Percentiles rank a stretch among this genome's conserved stretches.
Conservation (phyloP, 2,797 vertebrate genomes). For the Alosa sapidissima region DNA sequence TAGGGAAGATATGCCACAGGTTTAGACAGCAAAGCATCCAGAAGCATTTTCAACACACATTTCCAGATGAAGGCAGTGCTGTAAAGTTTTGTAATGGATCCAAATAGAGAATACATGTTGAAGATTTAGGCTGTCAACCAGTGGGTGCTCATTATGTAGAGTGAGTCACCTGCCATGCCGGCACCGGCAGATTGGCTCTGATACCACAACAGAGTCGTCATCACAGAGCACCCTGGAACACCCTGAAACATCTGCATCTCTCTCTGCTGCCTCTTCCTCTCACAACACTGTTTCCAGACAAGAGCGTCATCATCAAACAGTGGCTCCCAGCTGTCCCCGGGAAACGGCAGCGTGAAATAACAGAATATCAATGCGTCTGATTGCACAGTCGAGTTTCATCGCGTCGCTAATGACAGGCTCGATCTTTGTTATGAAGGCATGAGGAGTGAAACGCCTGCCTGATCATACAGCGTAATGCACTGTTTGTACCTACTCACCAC, state of each 20-base stretch:
- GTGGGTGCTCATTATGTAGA: background rate
- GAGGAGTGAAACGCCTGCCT: conserved; percentile 38
- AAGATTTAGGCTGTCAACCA: background rate
- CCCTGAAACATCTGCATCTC: background rate
- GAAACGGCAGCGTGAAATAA: background rate
- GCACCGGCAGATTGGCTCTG: background rate
- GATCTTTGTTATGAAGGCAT: conserved; percentile 30
- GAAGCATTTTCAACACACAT: background rate
- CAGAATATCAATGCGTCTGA: conserved; percentile 8
- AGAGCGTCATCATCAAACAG: background rate
- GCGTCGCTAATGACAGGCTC: background rate
- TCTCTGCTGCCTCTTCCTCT: background rate
- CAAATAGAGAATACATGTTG: background rate
- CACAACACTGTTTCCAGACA: background rate
- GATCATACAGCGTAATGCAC: conserved; percentile 38
- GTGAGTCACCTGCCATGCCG: background rate
- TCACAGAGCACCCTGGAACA: background rate
- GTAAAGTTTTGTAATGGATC: background rate
- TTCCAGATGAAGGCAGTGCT: background rate
- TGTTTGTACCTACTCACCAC: conserved; percentile 30
- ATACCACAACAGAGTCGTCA: background rate
- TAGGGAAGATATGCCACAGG: background rate
- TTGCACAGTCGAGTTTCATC: background rate
- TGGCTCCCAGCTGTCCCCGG: background rate
- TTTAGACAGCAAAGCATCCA: background rate